Conservation (phyloP, 1,140 invertebrate genomes). For the Conus betulinus region DNA sequence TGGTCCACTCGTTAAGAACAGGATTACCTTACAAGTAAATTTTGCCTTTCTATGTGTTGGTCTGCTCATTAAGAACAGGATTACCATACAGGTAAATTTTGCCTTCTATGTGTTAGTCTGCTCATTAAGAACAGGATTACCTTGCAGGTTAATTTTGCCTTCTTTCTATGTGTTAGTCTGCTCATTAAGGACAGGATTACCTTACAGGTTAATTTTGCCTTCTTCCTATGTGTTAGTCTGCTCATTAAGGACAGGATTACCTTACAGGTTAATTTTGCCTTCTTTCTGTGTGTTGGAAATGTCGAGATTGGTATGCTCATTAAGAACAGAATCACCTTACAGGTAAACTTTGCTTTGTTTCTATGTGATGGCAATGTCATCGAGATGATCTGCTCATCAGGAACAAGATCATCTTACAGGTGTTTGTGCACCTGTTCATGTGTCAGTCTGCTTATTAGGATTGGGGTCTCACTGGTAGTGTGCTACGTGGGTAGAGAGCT, state of each 20-base stretch:
- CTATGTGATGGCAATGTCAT: too few relatives aligned
- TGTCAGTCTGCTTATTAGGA: conserved; percentile 88
- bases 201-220: conserved; percentile 76
- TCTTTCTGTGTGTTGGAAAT: neutral
- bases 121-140: conserved; percentile 78
- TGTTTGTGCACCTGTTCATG: neutral
- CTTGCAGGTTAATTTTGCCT: conserved; percentile 76
- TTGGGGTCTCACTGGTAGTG: conserved; percentile 79
- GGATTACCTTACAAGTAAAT: too few relatives aligned
- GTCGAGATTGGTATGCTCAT: too few relatives aligned
- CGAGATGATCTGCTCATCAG: too few relatives aligned
- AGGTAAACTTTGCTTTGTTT: too few relatives aligned
- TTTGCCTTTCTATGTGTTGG: conserved; percentile 78
- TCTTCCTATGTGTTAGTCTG: conserved; percentile 78
- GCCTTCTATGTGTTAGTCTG: too few relatives aligned
- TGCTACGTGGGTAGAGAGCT: too few relatives aligned
- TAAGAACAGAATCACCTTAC: too few relatives aligned
- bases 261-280: conserved; percentile 77
- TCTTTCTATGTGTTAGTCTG: too few relatives aligned
- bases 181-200: conserved; percentile 78
- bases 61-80: conserved; percentile 87
- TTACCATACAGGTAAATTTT: conserved; percentile 80
- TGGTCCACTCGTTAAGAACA: too few relatives aligned
- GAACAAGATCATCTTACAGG: too few relatives aligned
- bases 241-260: conserved; percentile 89